phyloP scores from a whole-genome alignment of 1,140 invertebrate genomes.

The Drosophila micromelanica region DNA sequence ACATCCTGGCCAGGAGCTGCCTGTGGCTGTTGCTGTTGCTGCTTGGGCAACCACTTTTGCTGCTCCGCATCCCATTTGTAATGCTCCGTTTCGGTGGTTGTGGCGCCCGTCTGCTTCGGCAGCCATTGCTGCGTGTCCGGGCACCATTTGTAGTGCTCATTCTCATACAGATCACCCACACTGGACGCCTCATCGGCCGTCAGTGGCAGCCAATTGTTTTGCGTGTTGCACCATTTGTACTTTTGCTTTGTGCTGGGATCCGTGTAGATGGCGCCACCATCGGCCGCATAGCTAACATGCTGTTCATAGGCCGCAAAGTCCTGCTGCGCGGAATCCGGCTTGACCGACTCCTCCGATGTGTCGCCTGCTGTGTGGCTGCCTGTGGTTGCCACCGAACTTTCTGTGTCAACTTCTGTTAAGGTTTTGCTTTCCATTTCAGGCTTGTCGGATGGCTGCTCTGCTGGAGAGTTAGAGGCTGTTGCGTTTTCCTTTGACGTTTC shows the following conservation, averaged over 20 bases:
- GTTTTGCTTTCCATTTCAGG: slow-evolving; percentile 13
- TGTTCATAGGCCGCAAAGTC: slow-evolving; percentile 84
- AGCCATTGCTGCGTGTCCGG: slow-evolving; percentile 88
- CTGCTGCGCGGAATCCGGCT: slow-evolving; percentile 30
- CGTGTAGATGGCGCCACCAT: slow-evolving; percentile 89
- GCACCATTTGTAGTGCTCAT: slow-evolving; percentile 89
- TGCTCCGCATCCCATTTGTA: slow-evolving; percentile 83
- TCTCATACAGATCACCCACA: slow-evolving; percentile 86
- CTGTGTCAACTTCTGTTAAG: not conserved
- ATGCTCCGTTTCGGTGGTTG: slow-evolving; percentile 74
- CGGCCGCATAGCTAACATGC: slow-evolving; percentile 87
- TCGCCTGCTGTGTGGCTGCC: slow-evolving; percentile 18
- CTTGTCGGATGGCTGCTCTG: not conserved
- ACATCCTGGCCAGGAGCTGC: slow-evolving; percentile 75
- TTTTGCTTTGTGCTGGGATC: slow-evolving; percentile 88
- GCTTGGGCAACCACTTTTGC: slow-evolving; percentile 73
- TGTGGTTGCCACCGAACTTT: not conserved
- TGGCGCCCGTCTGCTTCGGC: slow-evolving; percentile 71
- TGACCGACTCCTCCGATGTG: slow-evolving; percentile 4
- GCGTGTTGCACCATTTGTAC: slow-evolving; percentile 88
- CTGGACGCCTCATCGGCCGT: slow-evolving; percentile 33
- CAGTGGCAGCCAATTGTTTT: slow-evolving; percentile 86
- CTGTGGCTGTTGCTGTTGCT: not conserved
- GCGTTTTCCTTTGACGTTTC: slow-evolving; percentile 30
- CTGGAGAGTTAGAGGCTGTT: slow-evolving; percentile 20